Evolutionary conservation across 2,888 invertebrate species (phyloP), one percentile per base, ranked within the genome.

Genomic region (Ectobius pallidus): DNA sequence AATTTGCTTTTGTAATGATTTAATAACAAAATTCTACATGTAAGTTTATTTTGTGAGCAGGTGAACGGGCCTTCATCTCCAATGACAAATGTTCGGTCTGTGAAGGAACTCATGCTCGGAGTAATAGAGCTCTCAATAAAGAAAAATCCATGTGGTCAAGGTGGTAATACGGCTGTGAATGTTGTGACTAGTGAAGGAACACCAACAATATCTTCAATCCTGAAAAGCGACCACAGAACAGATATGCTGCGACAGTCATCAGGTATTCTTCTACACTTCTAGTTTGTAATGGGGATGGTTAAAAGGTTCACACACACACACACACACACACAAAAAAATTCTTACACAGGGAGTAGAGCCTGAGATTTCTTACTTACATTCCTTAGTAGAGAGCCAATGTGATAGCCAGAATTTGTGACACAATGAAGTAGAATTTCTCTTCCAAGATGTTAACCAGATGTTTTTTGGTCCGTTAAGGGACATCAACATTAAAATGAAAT

Each of bases 71-170:
- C 72, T 18, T 85, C 84, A 75, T 83, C 85, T 1, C 86, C 89
- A 73, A 90, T 90, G 42, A n/a, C n/a, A n/a, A 72, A 71, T 69
- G 69, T 72, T 25, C 85, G 92, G 74, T 92, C 93, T 69, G 92
- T 95, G 22, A 90, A 93, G 77, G 95, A 95, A 82, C 88, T 94
- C 72, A 91, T 95, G 81, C 86, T 91, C 77, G 92, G 92, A 78
- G 91, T 95, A 73, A 95, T 95, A 74, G 95, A 95, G 82, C 89
- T 91, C 81, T 91, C 91, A 77, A 83, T 95, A 68, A 89, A 89
- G 83, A 91, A 92, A 80, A 84, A 82, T 75, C 83, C 82, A 85
- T 87, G 74, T 86, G 88, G 75, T n/a, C 65, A 72, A 42, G 70
- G 67, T 46, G 67, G 62, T n/a, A 71, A 72, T 58, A 69, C 55